Conservation (phyloP, 2,113 vertebrate genomes). For the Tupaia chinensis region DNA sequence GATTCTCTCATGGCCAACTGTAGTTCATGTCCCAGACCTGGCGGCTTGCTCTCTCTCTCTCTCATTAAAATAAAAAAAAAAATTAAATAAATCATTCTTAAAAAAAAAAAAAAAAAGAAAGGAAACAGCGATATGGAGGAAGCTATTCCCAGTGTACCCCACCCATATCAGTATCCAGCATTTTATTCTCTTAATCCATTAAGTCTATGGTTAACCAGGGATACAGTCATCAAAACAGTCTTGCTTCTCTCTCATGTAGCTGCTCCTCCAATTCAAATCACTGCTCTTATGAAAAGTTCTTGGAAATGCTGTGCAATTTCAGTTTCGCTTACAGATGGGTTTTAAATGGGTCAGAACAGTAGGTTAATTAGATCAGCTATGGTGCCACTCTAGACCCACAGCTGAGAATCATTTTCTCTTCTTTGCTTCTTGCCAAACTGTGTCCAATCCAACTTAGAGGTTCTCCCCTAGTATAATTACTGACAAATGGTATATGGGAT, state of each 20-base stretch:
- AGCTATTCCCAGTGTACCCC: neutral
- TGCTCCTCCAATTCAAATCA: neutral
- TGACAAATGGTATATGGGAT: no score
- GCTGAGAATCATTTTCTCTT: neutral
- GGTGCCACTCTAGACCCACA: neutral
- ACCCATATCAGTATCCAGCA: neutral
- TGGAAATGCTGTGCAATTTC: neutral
- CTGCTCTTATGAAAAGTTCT: neutral
- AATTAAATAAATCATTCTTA: no score
- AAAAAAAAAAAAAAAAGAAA: neutral
- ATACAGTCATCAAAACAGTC: neutral
- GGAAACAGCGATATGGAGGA: neutral
- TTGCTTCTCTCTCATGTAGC: neutral
- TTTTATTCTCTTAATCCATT: neutral
- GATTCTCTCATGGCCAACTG: no score
- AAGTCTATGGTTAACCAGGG: neutral
- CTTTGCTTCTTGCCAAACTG: neutral
- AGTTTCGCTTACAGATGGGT: neutral
- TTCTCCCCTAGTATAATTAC: neutral
- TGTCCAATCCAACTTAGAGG: neutral
- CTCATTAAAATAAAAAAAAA: no score
- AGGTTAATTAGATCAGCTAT: neutral
- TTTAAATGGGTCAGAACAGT: neutral
- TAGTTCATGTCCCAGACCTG: no score
- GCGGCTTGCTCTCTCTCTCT: no score